A percentile compares a stretch with the other conserved stretches of the same genome.
These are phyloP conservation scores for Steinernema carpocapsae DNA, from an alignment of 2,888 invertebrate genomes.

Conservation along the genomic window DNA sequence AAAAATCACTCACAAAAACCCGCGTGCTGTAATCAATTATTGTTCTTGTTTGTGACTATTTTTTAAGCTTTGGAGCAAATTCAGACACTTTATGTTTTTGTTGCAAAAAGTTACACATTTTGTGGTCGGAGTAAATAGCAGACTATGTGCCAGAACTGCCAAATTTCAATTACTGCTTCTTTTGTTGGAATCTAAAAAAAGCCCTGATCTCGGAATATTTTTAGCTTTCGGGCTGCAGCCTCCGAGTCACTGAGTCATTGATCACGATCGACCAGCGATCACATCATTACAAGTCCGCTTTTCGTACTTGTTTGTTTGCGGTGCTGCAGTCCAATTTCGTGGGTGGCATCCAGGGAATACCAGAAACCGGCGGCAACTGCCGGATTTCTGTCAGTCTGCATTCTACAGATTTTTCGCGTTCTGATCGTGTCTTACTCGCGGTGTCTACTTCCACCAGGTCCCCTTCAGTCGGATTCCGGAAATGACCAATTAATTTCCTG, in stretches of 20 bases:
- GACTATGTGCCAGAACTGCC: neutral
- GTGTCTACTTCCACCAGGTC: conserved; percentile 12
- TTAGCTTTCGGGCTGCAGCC: neutral
- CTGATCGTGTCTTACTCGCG: neutral
- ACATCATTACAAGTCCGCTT: neutral
- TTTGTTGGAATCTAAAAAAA: neutral
- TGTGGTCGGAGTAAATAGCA: too few species aligned
- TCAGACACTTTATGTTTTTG: too few species aligned
- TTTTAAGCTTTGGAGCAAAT: too few species aligned
- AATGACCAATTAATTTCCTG: neutral
- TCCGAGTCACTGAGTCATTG: neutral
- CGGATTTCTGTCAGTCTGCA: neutral
- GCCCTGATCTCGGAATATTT: neutral
- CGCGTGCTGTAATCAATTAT: too few species aligned
- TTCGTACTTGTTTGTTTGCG: conserved; percentile 16
- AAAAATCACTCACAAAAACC: too few species aligned
- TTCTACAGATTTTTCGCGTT: conserved; percentile 23
- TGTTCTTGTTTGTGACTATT: too few species aligned
- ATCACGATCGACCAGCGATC: neutral
- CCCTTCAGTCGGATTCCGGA: conserved; percentile 2
- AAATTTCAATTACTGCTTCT: neutral
- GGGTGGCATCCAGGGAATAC: conserved; percentile 29
- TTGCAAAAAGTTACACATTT: too few species aligned
- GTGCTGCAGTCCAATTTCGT: neutral
- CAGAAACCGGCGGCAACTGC: neutral